These are phyloP conservation scores for Struthio camelus DNA, from an alignment of 2,113 vertebrate species.

Conservation along the genomic window DNA sequence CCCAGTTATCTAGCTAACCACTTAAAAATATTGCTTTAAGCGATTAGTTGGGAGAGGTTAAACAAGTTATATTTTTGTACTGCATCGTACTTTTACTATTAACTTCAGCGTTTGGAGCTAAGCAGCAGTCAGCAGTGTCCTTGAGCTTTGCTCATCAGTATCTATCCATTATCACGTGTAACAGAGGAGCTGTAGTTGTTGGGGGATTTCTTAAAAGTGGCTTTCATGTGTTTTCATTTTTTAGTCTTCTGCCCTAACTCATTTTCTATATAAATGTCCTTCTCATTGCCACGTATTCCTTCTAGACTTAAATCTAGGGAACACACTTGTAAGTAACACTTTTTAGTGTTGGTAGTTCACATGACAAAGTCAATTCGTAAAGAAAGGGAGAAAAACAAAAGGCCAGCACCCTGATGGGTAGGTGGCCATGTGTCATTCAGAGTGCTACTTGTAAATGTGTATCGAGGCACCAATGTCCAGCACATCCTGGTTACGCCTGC, in stretches of 20 bases:
- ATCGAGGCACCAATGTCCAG: neutral
- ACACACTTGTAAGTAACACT: neutral
- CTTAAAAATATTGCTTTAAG: neutral
- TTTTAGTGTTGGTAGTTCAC: neutral
- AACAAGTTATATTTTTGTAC: neutral
- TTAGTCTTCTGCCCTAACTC: neutral
- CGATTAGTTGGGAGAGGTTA: neutral
- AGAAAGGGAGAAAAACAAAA: neutral
- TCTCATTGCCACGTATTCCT: neutral
- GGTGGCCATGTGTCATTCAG: accelerated
- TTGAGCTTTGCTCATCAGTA: neutral
- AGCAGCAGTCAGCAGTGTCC: neutral
- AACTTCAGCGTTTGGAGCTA: neutral
- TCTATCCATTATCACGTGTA: neutral
- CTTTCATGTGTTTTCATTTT: neutral
- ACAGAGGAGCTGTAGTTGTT: neutral
- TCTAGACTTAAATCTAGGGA: neutral
- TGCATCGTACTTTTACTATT: neutral
- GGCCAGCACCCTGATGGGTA: neutral
- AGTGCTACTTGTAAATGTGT: neutral
- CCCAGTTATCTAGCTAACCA: neutral
- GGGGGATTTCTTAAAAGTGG: neutral
- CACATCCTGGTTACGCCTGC: neutral
- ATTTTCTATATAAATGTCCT: neutral
- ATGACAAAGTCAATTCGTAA: neutral